Evolutionary conservation across 2,113 vertebrate species (phyloP).

Genomic region (Neolamprologus modestus): DNA sequence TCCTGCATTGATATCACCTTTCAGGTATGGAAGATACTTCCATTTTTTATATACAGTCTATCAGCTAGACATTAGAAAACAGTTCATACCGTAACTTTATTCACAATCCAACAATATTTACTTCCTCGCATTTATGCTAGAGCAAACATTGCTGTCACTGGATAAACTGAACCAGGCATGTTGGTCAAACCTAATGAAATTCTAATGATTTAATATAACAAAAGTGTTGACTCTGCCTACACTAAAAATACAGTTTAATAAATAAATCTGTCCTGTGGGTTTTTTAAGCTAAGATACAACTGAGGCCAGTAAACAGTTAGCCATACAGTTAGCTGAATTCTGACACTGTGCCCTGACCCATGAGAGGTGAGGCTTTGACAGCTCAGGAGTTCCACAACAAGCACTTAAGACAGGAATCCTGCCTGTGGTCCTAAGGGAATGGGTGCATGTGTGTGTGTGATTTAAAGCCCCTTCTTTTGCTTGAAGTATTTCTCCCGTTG

Average conservation of each 20-base stretch:
- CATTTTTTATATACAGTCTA: too few species aligned
- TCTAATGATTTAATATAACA: not conserved
- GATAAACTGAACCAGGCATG: not conserved
- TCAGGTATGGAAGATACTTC: too few species aligned
- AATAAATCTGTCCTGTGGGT: not conserved
- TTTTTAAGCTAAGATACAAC: not conserved
- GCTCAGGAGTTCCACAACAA: constrained; percentile 27
- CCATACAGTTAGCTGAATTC: constrained; percentile 13
- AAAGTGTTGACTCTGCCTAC: not conserved
- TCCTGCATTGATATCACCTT: too few species aligned
- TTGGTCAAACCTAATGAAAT: not conserved
- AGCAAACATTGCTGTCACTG: not conserved
- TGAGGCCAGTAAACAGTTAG: not conserved
- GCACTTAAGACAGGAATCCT: constrained; percentile 48
- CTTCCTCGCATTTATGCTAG: not conserved
- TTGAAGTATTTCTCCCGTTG: not conserved
- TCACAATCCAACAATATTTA: not conserved
- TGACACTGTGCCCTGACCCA: constrained; percentile 38
- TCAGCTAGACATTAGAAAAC: not conserved
- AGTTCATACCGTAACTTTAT: accelerated
- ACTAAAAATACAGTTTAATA: not conserved
- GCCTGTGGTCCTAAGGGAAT: not conserved
- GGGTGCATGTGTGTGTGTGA: not conserved
- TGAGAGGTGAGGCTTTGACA: constrained; percentile 41
- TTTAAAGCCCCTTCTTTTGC: not conserved